Conservation (phyloP, 2,113 vertebrate genomes). For the Rhinopithecus roxellana region DNA sequence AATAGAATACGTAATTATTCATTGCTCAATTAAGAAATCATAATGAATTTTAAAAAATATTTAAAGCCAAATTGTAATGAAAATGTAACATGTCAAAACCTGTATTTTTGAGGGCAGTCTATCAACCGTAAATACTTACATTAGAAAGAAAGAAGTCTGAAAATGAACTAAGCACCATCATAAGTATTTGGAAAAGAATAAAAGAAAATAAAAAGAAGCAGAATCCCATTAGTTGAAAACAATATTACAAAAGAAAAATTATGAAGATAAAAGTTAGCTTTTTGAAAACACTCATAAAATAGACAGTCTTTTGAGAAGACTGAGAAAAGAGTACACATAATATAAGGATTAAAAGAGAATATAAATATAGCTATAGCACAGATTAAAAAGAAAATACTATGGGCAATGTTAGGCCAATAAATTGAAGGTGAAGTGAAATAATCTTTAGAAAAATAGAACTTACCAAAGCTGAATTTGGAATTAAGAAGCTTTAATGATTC, state of each 20-base stretch:
- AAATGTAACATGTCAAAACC: neutral
- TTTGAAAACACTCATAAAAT: neutral
- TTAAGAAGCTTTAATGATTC: neutral
- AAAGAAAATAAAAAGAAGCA: neutral
- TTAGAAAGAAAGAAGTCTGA: neutral
- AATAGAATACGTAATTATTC: neutral
- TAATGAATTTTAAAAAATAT: neutral
- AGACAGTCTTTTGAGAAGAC: neutral
- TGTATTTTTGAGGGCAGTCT: neutral
- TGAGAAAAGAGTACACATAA: neutral
- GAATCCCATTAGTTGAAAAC: neutral
- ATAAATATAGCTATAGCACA: neutral
- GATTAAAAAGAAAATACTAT: neutral
- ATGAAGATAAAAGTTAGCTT: neutral
- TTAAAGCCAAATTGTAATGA: conserved; percentile 27
- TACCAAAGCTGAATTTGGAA: conserved; percentile 6
- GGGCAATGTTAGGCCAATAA: neutral
- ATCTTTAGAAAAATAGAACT: conserved; percentile 3
- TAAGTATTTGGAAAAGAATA: neutral
- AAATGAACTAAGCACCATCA: neutral
- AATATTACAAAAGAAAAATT: neutral
- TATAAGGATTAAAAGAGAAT: neutral
- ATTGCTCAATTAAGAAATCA: neutral
- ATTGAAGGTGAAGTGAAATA: neutral
- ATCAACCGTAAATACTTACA: neutral